Base-by-base conservation (phyloP, 2,888 invertebrate species). In the Torymus auratus region DNA sequence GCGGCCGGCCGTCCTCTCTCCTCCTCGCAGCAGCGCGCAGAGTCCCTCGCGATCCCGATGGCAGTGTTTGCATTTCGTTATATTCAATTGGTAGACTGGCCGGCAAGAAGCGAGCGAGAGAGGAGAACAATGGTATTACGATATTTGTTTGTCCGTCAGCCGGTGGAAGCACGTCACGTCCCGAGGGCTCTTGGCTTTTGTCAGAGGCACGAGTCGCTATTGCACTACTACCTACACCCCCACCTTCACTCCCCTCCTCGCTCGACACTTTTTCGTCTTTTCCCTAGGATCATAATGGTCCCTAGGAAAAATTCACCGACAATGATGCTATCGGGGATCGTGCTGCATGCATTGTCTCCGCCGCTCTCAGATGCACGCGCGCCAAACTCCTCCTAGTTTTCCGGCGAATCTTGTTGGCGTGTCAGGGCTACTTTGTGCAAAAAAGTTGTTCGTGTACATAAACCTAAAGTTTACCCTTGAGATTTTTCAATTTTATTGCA, bases 11-110 rank as follows among this genome's bases (percentile, higher is more conserved):
- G 80, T 73, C 78, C 75, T 77, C 56, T 78, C 82, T 81, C 82
- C 80, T 82, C 76, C 73, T 79, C 81, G 75, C 82, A 72, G 80
- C 82, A 80, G 81, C 80, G 79, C 85, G 82, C 83, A 79, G 53
- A 77, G 83, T 84, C 85, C 86, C 86, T 84, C 82, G 84, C 84
- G 86, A 87, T 86, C 85, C 82, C 86, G 85, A 85, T 85, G 84
- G 82, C 79, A 83, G 84, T 90, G 88, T 91, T 90, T 91, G 88
- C 90, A 88, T 91, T 90, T 90, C 90, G 90, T 91, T 91, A 90
- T 89, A 88, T 90, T 88, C 89, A 88, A 90, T 89, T 86, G 86
- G 85, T 82, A 83, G 83, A 87, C 86, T 84, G 86, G 84, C 83
- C 83, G 70, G 83, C 86, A 85, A 84, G 83, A 84, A 84, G 84